These are phyloP conservation scores for Mactra quadrangularis DNA, from an alignment of 1,140 invertebrate species.

Conservation along the genomic window DNA sequence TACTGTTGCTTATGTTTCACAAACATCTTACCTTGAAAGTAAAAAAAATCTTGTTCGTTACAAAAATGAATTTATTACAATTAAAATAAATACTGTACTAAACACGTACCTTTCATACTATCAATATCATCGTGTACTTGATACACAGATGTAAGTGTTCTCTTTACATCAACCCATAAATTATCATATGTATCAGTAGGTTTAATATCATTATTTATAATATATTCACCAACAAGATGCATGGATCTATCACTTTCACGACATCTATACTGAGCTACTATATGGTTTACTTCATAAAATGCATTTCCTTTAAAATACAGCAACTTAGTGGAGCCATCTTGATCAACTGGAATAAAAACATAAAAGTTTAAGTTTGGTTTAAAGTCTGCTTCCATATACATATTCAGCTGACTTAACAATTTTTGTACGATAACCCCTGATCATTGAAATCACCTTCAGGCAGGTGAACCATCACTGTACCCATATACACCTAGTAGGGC, in stretches of 20 bases:
- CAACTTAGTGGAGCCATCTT: neutral
- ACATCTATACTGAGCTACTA: neutral
- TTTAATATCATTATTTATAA: neutral
- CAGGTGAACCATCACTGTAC: too few relatives aligned
- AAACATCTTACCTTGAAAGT: too few relatives aligned
- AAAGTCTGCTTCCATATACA: too few relatives aligned
- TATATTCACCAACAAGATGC: neutral
- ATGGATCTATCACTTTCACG: neutral
- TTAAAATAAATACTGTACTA: too few relatives aligned
- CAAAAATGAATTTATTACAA: too few relatives aligned
- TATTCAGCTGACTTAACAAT: too few relatives aligned
- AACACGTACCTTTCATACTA: too few relatives aligned
- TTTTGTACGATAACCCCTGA: too few relatives aligned
- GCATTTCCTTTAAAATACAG: conserved; percentile 1
- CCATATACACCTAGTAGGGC: too few relatives aligned
- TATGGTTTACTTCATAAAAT: conserved; percentile 2
- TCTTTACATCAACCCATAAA: conserved; percentile 17
- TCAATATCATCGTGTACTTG: neutral
- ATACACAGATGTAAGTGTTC: neutral
- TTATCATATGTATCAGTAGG: neutral
- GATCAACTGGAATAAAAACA: conserved; percentile 11
- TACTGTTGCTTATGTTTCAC: too few relatives aligned
- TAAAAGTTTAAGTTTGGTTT: neutral
- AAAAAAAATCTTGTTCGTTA: too few relatives aligned
- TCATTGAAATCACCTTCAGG: too few relatives aligned